These are phyloP conservation scores for Pristionchus japonicus DNA, from an alignment of 2,888 invertebrate species.

Conservation along the genomic window DNA sequence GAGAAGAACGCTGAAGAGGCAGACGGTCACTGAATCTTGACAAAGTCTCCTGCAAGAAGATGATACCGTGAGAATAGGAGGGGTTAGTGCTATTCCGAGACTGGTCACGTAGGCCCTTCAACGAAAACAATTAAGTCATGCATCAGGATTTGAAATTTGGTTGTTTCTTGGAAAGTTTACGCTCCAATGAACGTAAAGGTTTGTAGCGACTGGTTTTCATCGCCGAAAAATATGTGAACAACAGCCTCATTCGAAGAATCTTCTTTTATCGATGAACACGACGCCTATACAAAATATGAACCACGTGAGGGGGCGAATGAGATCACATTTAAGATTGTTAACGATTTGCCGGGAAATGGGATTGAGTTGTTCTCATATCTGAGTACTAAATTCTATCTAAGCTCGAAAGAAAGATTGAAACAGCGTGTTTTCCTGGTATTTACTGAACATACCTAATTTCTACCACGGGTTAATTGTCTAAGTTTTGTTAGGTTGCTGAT, in stretches of 20 bases:
- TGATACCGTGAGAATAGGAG: background rate
- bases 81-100: background rate
- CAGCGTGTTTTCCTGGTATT: no score
- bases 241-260: background rate
- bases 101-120: background rate
- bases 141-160: background rate
- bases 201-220: background rate
- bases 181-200: background rate
- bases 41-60: background rate
- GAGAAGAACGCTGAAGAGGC: background rate
- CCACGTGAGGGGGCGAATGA: background rate
- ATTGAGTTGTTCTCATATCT: background rate
- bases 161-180: background rate
- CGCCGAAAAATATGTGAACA: background rate
- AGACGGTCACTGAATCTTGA: background rate
- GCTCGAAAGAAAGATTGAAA: no score
- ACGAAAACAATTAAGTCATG: background rate
- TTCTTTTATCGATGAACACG: slow-evolving; percentile 8
- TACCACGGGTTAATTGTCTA: background rate
- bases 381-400: no score
- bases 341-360: background rate
- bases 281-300: slow-evolving; percentile 16
- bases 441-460: no score
- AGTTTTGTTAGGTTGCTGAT: background rate
- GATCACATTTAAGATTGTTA: slow-evolving; percentile 17